Conservation (phyloP, 1,140 invertebrate genomes). For the Ceratosolen fusciceps region DNA sequence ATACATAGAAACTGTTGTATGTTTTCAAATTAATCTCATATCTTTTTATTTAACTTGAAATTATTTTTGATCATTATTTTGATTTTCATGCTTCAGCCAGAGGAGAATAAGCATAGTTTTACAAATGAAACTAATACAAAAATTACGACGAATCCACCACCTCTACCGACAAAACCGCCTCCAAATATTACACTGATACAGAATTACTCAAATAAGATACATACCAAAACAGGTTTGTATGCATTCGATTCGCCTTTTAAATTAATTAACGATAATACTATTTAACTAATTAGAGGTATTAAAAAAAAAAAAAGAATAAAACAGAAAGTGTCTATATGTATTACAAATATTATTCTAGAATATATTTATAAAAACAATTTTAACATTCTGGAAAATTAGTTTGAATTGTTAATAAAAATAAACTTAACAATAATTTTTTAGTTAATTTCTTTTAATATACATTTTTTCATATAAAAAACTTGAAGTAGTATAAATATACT, state of each 20-base stretch:
- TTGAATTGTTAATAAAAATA: no score
- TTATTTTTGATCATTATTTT: not conserved
- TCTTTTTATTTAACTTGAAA: not conserved
- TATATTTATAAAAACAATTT: no score
- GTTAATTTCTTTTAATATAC: no score
- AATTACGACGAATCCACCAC: conserved; percentile 52
- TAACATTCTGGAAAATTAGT: no score
- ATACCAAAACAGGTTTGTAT: conserved; percentile 39
- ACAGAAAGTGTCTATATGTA: no score
- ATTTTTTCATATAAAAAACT: no score
- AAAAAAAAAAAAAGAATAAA: no score
- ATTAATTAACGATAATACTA: not conserved
- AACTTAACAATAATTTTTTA: no score
- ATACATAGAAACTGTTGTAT: no score
- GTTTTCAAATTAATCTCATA: conserved; percentile 11
- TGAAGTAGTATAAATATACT: no score
- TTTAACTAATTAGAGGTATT: no score
- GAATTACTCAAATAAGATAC: conserved; percentile 32
- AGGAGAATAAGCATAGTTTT: conserved; percentile 53
- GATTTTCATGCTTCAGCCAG: conserved; percentile 52
- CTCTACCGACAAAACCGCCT: conserved; percentile 58
- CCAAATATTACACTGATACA: conserved; percentile 34
- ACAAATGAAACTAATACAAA: conserved; percentile 25
- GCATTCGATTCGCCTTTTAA: conserved; percentile 28
- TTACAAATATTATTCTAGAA: no score